phyloP scores from a whole-genome alignment of 2,797 vertebrate species.

The Decapterus maruadsi region DNA sequence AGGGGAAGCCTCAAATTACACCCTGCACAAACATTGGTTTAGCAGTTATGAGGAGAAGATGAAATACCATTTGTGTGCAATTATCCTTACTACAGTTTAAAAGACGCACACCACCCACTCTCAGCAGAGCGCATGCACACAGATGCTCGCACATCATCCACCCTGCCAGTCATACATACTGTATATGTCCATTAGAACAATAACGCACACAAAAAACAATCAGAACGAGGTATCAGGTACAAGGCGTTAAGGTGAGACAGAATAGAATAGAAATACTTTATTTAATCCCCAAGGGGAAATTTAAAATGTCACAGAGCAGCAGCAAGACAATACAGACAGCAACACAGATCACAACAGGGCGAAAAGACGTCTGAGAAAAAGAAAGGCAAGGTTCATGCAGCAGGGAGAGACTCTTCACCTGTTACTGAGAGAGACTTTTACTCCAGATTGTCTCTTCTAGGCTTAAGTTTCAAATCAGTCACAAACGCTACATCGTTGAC shows the following conservation, averaged over 20 bases:
- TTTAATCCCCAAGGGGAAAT: too few species aligned
- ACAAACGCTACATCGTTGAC: neutral
- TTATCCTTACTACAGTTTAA: conserved; percentile 66
- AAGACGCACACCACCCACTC: conserved; percentile 48
- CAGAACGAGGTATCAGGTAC: neutral
- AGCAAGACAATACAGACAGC: too few species aligned
- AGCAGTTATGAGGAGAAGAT: conserved; percentile 66
- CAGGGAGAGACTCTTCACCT: neutral
- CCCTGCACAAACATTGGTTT: conserved; percentile 74
- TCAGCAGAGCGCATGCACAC: conserved; percentile 36
- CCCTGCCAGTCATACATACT: conserved; percentile 7
- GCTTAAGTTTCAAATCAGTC: neutral
- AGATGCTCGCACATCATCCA: conserved; percentile 32
- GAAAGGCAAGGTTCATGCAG: conserved; percentile 1
- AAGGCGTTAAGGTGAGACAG: conserved; percentile 14
- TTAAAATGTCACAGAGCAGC: too few species aligned
- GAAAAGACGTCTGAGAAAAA: neutral
- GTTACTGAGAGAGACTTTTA: neutral
- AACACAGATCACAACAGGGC: too few species aligned
- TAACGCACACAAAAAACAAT: neutral
- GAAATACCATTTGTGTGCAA: conserved; percentile 69
- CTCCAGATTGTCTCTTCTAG: neutral
- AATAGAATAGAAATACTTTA: too few species aligned
- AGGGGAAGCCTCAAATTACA: conserved; percentile 70
- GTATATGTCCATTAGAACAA: neutral